These are phyloP conservation scores for Catagonus wagneri DNA, from an alignment of 2,113 vertebrate genomes.

Conservation along the genomic window DNA sequence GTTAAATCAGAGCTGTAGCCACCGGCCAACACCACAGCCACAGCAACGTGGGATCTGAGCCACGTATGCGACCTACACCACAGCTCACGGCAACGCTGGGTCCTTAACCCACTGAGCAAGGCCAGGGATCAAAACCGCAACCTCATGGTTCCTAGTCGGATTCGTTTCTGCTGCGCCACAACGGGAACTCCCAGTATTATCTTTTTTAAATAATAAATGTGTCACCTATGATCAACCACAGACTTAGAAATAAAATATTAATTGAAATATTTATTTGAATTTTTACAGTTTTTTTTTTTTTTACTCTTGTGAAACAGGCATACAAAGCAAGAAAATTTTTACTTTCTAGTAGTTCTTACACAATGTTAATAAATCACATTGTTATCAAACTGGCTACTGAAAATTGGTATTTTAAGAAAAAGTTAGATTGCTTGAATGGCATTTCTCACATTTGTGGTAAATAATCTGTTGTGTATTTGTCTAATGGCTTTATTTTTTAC, in stretches of 20 bases:
- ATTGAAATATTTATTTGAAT: not conserved
- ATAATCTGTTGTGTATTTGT: not conserved
- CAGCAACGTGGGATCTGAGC: no score
- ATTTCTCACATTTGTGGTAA: not conserved
- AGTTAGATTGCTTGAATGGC: not conserved
- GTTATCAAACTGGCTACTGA: not conserved
- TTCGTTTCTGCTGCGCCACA: no score
- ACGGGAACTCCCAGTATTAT: no score
- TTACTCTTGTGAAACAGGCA: not conserved
- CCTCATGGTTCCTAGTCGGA: no score
- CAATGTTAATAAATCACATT: not conserved
- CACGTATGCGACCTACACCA: no score
- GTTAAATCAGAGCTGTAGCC: no score
- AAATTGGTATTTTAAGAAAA: slow-evolving; percentile 5
- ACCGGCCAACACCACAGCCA: no score
- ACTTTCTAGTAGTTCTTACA: not conserved
- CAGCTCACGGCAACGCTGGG: no score
- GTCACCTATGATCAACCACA: not conserved
- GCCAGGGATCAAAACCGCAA: no score
- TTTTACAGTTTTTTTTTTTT: not conserved
- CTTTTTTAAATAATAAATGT: not conserved
- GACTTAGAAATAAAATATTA: not conserved
- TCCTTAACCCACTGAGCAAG: no score
- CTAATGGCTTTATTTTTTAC: not conserved
- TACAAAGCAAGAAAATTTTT: not conserved